Evolutionary conservation across 2,797 vertebrate genomes (phyloP).

Genomic region (Pogoniulus pusillus): DNA sequence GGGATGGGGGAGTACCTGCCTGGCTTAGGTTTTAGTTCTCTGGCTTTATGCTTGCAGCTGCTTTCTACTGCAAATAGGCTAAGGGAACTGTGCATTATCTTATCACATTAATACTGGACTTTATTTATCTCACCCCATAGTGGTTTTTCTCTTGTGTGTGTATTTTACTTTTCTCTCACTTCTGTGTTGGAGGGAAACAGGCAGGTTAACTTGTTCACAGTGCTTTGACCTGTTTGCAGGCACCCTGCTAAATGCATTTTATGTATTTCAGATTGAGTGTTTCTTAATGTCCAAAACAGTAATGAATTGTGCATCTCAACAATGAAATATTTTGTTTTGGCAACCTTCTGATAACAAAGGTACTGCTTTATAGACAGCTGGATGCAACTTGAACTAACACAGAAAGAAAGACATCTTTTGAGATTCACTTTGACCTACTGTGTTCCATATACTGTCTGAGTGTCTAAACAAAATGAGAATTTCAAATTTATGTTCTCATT

Average conservation of each 20-base stretch:
- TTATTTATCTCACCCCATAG: too few relatives aligned
- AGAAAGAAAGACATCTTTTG: background rate
- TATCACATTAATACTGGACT: too few relatives aligned
- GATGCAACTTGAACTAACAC: background rate
- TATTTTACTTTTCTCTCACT: too few relatives aligned
- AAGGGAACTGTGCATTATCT: too few relatives aligned
- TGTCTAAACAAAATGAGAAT: background rate
- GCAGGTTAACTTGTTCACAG: too few relatives aligned
- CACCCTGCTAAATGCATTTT: background rate
- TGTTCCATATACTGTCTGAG: background rate
- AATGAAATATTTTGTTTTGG: background rate
- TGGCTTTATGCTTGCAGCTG: too few relatives aligned
- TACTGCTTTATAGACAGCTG: conserved; percentile 19
- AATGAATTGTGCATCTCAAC: background rate
- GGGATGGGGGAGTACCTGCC: too few relatives aligned
- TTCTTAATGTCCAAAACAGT: background rate
- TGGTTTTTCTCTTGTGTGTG: too few relatives aligned
- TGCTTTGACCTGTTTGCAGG: background rate
- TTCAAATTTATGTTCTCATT: background rate
- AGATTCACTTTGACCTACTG: background rate
- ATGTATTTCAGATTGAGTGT: background rate
- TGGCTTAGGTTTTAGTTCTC: too few relatives aligned
- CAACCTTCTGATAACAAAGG: background rate
- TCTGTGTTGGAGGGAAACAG: too few relatives aligned
- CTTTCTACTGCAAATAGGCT: too few relatives aligned